These are phyloP conservation scores for Magallana ariakensis DNA, from an alignment of 1,140 invertebrate species.

Conservation along the genomic window DNA sequence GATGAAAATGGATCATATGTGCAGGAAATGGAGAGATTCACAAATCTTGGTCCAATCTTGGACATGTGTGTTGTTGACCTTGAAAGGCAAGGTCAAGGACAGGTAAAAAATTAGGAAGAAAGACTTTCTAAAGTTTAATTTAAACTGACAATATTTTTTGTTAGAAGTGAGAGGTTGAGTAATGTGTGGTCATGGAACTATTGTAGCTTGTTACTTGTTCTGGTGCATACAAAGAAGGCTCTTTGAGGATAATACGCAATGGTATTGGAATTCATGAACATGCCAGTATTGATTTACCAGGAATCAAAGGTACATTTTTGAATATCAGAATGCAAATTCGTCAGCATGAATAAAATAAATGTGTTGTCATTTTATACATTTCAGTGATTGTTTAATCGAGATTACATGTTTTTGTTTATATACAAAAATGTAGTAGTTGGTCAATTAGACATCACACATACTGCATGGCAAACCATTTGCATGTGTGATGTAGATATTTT, in stretches of 20 bases:
- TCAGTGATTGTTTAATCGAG: no score
- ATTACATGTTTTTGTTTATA: no score
- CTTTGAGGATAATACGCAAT: conserved; percentile 96
- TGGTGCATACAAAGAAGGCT: conserved; percentile 98
- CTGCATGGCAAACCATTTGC: not conserved
- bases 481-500: not conserved
- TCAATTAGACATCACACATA: no score
- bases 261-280: conserved; percentile 99
- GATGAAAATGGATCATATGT: conserved; percentile 95
- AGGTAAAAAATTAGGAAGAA: conserved; percentile 79
- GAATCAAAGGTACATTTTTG: conserved; percentile 88
- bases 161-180: not conserved
- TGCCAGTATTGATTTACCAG: conserved; percentile 96
- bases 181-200: not conserved
- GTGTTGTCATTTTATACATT: no score
- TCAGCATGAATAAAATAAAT: no score
- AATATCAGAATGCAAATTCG: no score
- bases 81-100: conserved; percentile 97
- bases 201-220: conserved; percentile 95
- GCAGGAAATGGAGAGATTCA: conserved; percentile 96
- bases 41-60: conserved; percentile 97
- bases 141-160: not conserved
- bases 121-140: not conserved
- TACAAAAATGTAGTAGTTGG: not conserved
- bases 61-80: conserved; percentile 97